These are phyloP conservation scores for Drosophila neocordata DNA, from an alignment of 1,140 invertebrate genomes.

Conservation along the genomic window DNA sequence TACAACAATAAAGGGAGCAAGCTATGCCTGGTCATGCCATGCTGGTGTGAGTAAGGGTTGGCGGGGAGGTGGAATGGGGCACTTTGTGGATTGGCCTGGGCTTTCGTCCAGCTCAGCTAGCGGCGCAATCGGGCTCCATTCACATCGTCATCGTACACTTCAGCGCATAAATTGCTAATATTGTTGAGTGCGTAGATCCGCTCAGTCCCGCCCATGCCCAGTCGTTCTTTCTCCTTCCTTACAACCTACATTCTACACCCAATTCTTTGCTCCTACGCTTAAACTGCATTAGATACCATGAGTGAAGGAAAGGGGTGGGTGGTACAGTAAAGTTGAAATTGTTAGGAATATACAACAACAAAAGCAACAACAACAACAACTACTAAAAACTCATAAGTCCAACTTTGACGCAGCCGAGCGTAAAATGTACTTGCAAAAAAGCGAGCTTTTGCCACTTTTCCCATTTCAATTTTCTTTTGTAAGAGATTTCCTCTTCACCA, in stretches of 20 bases:
- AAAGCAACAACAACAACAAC: conserved; percentile 25
- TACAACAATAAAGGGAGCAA: background rate
- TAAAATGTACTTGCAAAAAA: conserved; percentile 47
- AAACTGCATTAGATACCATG: conserved; percentile 64
- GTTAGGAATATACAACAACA: conserved; percentile 14
- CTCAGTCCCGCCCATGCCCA: conserved; percentile 19
- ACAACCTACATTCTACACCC: too few species aligned
- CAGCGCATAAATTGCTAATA: conserved; percentile 78
- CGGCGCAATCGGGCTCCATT: conserved; percentile 17
- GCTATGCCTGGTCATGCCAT: background rate
- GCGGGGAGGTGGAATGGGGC: too few species aligned
- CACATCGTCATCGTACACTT: conserved; percentile 50
- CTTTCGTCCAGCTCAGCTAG: conserved; percentile 23
- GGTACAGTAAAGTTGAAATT: conserved; percentile 3
- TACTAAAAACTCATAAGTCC: conserved; percentile 58
- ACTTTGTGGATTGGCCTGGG: background rate
- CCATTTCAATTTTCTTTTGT: conserved; percentile 51
- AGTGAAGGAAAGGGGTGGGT: background rate
- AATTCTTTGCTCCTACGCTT: background rate
- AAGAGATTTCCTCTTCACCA: conserved; percentile 30
- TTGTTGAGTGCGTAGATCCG: conserved; percentile 64
- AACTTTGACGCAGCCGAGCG: conserved; percentile 51
- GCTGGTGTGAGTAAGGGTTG: background rate
- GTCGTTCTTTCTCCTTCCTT: background rate
- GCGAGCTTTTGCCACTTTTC: conserved; percentile 5